These are phyloP conservation scores for Margarornis squamiger DNA, from an alignment of 2,797 vertebrate genomes.

Conservation along the genomic window DNA sequence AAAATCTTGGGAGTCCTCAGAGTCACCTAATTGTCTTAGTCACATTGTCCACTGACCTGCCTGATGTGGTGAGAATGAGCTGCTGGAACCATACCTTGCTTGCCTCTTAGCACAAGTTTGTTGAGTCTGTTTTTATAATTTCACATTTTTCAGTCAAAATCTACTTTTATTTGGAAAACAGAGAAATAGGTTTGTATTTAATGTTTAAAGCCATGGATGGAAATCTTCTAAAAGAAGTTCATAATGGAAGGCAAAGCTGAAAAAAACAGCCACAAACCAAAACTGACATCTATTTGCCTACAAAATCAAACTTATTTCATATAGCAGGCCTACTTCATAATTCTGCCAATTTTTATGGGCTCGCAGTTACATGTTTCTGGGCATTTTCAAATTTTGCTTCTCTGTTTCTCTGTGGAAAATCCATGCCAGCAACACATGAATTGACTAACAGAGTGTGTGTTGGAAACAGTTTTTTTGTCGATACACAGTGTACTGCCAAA, in stretches of 20 bases:
- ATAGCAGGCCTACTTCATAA: neutral
- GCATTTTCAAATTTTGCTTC: neutral
- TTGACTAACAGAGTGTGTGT: constrained; percentile 14
- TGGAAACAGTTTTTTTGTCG: constrained; percentile 19
- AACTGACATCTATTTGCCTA: neutral
- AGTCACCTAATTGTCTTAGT: neutral
- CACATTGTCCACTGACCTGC: neutral
- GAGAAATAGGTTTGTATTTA: neutral
- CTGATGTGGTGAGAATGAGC: no score
- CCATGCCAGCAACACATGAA: constrained; percentile 20
- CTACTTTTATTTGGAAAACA: neutral
- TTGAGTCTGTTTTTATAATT: neutral
- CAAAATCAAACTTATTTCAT: neutral
- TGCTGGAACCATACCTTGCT: neutral
- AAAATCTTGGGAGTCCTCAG: neutral
- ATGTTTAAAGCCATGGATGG: neutral
- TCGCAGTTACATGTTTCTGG: neutral
- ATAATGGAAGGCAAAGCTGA: neutral
- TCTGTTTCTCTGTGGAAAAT: neutral
- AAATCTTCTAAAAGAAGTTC: neutral
- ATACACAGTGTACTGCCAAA: constrained; percentile 30
- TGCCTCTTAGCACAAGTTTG: neutral
- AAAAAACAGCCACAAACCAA: neutral
- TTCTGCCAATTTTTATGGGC: neutral
- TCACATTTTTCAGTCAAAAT: neutral